Conservation (phyloP, 2,113 vertebrate genomes). For the Lamprologus tigripictilis region DNA sequence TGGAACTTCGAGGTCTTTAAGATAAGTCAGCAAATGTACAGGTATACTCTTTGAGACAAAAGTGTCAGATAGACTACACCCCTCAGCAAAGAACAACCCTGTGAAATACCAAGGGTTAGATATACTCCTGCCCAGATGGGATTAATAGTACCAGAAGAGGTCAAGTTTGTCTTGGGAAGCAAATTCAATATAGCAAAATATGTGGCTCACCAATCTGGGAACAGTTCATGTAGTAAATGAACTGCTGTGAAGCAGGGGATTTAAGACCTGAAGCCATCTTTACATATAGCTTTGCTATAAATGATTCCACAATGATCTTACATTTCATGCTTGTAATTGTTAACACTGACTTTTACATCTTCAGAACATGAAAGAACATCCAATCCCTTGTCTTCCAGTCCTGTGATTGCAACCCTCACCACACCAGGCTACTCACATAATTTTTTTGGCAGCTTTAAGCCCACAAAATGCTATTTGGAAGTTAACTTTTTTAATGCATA, state of each 20-base stretch:
- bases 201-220: not conserved
- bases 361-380: not conserved
- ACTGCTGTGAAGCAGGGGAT: not conserved
- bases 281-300: not conserved
- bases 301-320: not conserved
- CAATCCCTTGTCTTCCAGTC: not conserved
- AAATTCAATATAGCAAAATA: not conserved
- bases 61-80: not conserved
- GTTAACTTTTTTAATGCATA: not conserved
- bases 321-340: not conserved
- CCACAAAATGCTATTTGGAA: not conserved
- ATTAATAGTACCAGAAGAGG: constrained; percentile 23
- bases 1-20: not conserved
- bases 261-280: not conserved
- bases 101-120: constrained; percentile 42
- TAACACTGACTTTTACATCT: not conserved
- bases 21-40: not conserved
- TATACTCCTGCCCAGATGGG: constrained; percentile 7
- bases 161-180: not conserved
- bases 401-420: not conserved
- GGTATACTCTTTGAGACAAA: not conserved
- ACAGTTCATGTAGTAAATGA: not conserved
- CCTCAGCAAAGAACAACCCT: constrained; percentile 1
- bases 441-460: not conserved
- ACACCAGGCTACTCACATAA: not conserved